Percentiles rank a stretch among this genome's conserved stretches.
phyloP scores from a whole-genome alignment of 2,113 vertebrate species.

The Elephantulus edwardii region DNA sequence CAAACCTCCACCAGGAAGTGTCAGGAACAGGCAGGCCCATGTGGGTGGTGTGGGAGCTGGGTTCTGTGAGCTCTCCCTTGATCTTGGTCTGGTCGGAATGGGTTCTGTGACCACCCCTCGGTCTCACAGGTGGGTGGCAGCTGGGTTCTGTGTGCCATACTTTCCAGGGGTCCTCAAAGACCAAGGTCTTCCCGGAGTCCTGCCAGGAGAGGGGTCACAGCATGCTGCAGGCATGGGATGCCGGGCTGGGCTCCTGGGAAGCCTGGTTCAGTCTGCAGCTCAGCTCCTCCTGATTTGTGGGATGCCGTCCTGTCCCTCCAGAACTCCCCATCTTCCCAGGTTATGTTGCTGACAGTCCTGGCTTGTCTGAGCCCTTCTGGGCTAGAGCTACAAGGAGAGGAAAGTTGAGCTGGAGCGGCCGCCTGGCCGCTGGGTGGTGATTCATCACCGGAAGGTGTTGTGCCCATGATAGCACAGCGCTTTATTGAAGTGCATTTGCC shows the following conservation, averaged over 20 bases:
- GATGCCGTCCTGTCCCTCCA: not conserved
- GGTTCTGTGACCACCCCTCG: too few species aligned
- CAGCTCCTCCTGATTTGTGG: not conserved
- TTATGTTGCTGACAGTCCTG: accelerated
- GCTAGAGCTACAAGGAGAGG: not conserved
- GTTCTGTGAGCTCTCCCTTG: too few species aligned
- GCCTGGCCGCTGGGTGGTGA: not conserved
- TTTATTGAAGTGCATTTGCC: conserved; percentile 21
- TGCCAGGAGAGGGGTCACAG: too few species aligned
- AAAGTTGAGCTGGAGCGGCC: not conserved
- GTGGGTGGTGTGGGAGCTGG: not conserved
- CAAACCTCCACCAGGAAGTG: not conserved
- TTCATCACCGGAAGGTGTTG: conserved; percentile 15
- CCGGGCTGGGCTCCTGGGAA: not conserved
- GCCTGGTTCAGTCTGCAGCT: too few species aligned
- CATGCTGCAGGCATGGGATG: too few species aligned
- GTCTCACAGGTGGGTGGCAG: too few species aligned
- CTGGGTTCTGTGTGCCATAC: too few species aligned
- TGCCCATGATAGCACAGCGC: not conserved
- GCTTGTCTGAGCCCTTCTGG: not conserved
- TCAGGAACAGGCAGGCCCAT: not conserved
- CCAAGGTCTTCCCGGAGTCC: too few species aligned
- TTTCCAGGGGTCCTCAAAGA: too few species aligned
- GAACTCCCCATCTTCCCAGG: not conserved
- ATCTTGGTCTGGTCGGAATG: too few species aligned